Evolutionary conservation across 2,113 vertebrate species (phyloP).

Genomic region (Apaloderma vittatum): DNA sequence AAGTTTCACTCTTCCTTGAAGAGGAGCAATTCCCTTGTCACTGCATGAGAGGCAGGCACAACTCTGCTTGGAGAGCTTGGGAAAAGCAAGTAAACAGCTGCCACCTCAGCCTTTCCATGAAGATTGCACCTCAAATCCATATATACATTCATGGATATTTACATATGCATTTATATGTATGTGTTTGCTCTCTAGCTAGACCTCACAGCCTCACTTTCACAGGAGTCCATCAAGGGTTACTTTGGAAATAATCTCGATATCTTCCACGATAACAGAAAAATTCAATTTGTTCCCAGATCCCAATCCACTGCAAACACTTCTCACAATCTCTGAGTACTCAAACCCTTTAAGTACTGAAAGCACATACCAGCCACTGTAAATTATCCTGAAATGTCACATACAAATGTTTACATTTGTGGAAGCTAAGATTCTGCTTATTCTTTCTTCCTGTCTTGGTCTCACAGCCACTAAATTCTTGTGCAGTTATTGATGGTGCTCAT

Average conservation of each 20-base stretch:
- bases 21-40: neutral
- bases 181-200: neutral
- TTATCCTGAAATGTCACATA: conserved; percentile 9
- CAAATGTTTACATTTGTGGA: conserved; percentile 17
- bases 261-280: conserved; percentile 9
- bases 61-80: neutral
- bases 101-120: neutral
- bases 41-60: neutral
- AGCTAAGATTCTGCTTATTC: neutral
- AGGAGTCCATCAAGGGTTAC: neutral
- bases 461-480: neutral
- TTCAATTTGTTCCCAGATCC: neutral
- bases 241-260: conserved; percentile 34
- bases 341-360: neutral
- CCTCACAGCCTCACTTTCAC: neutral
- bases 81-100: neutral
- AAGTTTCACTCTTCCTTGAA: neutral
- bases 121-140: neutral
- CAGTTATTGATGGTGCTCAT: rapidly evolving
- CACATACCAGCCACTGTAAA: conserved; percentile 22
- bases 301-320: conserved; percentile 31
- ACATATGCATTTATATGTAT: neutral
- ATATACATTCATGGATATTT: neutral
- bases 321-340: conserved; percentile 12
- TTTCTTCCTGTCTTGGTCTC: neutral